These are phyloP conservation scores for Magallana nippona DNA, from an alignment of 2,888 invertebrate species.

Conservation along the genomic window DNA sequence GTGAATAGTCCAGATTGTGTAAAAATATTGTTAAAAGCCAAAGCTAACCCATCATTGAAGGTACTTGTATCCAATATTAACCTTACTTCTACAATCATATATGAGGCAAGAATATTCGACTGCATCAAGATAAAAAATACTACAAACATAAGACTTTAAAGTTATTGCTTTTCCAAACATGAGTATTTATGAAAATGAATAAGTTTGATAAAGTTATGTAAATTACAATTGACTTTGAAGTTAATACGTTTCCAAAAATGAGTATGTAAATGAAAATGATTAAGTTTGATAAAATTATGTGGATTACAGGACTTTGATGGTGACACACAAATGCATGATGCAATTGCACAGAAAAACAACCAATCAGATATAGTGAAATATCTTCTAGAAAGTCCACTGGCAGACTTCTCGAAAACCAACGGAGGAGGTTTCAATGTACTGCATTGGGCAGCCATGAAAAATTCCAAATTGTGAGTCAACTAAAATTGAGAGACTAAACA, in stretches of 20 bases:
- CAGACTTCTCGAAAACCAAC: conserved; percentile 53
- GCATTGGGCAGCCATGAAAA: conserved; percentile 47
- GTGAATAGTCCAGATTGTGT: conserved; percentile 51
- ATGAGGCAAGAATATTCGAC: too few species aligned
- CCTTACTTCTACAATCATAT: too few species aligned
- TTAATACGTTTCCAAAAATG: too few species aligned
- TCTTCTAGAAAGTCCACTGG: conserved; percentile 47
- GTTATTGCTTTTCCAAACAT: too few species aligned
- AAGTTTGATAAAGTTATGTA: too few species aligned
- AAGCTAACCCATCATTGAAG: conserved; percentile 60
- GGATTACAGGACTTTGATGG: conserved; percentile 51
- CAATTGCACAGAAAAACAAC: conserved; percentile 51
- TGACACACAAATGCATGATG: conserved; percentile 61
- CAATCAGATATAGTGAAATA: conserved; percentile 49
- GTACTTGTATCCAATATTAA: conserved; percentile 40
- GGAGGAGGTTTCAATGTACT: conserved; percentile 55
- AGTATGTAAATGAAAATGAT: background rate
- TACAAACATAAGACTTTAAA: too few species aligned
- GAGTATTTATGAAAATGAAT: too few species aligned
- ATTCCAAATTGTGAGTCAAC: conserved; percentile 32
- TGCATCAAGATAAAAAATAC: too few species aligned
- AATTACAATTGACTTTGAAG: too few species aligned
- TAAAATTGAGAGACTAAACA: background rate
- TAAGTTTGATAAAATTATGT: background rate
- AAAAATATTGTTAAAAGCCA: conserved; percentile 50